These are phyloP conservation scores for Hippocampus mohnikei DNA, from an alignment of 2,113 vertebrate species.

Conservation along the genomic window DNA sequence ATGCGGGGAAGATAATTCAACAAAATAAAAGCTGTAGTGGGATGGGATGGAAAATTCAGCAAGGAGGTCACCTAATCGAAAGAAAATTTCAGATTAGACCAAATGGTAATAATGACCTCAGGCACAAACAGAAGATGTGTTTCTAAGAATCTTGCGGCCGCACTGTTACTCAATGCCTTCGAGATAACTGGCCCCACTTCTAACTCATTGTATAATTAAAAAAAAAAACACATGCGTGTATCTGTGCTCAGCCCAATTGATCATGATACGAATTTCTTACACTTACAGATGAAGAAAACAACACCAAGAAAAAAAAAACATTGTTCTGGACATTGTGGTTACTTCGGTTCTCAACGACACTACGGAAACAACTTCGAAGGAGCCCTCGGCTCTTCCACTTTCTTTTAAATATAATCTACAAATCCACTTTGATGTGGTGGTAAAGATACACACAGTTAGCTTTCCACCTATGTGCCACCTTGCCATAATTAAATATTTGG, in stretches of 20 bases:
- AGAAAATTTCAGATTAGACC: slow-evolving; percentile 17
- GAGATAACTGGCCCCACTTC: not conserved
- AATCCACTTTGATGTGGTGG: not conserved
- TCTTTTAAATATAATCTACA: not conserved
- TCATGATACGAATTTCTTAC: not conserved
- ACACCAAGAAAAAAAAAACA: not conserved
- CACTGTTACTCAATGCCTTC: slow-evolving; percentile 6
- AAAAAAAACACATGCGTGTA: not conserved
- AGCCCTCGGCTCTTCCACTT: not conserved
- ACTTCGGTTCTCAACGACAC: no score
- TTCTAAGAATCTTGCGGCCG: slow-evolving; percentile 9
- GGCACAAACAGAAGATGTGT: not conserved
- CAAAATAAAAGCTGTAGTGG: slow-evolving; percentile 9
- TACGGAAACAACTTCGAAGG: no score
- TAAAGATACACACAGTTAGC: slow-evolving; percentile 1
- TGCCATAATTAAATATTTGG: not conserved
- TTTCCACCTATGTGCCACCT: slow-evolving; percentile 1
- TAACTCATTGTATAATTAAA: not conserved
- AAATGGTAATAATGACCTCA: not conserved
- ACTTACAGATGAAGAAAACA: not conserved
- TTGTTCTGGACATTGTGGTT: no score
- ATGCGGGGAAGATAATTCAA: slow-evolving; percentile 11
- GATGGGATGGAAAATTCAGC: slow-evolving; percentile 22
- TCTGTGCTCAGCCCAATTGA: not conserved
- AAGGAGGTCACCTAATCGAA: slow-evolving; percentile 35